These are phyloP conservation scores for Dolichopus griseipennis DNA, from an alignment of 2,888 invertebrate genomes.

Conservation along the genomic window DNA sequence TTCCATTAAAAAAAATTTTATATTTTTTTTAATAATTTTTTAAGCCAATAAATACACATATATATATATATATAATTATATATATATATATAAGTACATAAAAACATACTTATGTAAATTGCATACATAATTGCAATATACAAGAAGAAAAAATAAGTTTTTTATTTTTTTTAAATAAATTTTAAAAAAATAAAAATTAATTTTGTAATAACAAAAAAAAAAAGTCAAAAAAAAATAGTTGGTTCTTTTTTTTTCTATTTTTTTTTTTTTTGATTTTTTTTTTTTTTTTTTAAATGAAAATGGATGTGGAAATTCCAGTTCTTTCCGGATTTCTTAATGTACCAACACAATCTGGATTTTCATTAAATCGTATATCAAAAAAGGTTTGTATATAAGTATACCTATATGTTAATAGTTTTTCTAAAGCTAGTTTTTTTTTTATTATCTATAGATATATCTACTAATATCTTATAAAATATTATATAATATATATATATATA, in stretches of 20 bases:
- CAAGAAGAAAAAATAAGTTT: no score
- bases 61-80: not conserved
- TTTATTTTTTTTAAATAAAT: no score
- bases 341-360: conserved; percentile 61
- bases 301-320: conserved; percentile 68
- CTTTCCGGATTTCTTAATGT: conserved; percentile 68
- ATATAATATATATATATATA: no score
- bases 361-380: conserved; percentile 68
- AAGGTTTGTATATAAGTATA: conserved; percentile 48
- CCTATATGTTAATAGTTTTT: no score
- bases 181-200: no score
- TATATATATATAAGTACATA: not conserved
- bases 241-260: not conserved
- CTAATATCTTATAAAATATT: no score
- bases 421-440: no score
- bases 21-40: no score
- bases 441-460: no score
- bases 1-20: not conserved
- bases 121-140: not conserved
- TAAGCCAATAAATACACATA: no score
- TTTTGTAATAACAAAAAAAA: no score
- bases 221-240: no score
- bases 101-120: not conserved
- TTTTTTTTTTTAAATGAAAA: conserved; percentile 30
- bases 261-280: not conserved